These are phyloP conservation scores for Rugalucina vietnamica DNA, from an alignment of 2,888 invertebrate genomes.

Conservation along the genomic window DNA sequence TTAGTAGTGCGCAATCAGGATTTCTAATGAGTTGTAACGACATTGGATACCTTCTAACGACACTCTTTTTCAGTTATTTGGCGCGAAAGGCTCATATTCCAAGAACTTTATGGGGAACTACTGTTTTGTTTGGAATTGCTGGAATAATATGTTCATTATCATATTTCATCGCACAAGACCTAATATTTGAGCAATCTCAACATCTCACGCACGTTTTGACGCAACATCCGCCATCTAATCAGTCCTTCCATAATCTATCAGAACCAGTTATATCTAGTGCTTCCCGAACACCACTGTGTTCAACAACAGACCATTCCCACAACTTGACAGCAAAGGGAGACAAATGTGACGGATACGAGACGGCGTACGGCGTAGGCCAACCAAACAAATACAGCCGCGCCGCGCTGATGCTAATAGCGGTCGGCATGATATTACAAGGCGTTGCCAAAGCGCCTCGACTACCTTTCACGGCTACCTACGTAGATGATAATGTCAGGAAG, in stretches of 20 bases:
- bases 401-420: constrained; percentile 60
- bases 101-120: constrained; percentile 46
- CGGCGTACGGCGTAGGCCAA: constrained; percentile 25
- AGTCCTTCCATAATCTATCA: background rate
- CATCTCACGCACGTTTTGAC: background rate
- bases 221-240: background rate
- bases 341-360: background rate
- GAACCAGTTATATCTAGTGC: background rate
- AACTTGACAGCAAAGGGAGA: background rate
- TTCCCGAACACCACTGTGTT: background rate
- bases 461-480: constrained; percentile 71
- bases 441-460: constrained; percentile 73
- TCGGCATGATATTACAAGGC: constrained; percentile 76
- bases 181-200: constrained; percentile 34
- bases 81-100: constrained; percentile 66
- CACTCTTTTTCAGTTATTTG: constrained; percentile 64
- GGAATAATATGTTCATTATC: constrained; percentile 63
- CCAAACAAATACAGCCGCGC: constrained; percentile 34
- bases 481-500: constrained; percentile 76
- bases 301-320: background rate
- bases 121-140: constrained; percentile 60
- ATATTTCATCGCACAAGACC: constrained; percentile 55
- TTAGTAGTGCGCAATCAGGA: constrained; percentile 73
- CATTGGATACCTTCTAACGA: constrained; percentile 71
- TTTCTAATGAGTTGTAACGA: constrained; percentile 76